A percentile compares a stretch with the other conserved stretches of the same genome.
Conservation (phyloP, 2,888 invertebrate species). For the Ichneumon xanthorius region DNA sequence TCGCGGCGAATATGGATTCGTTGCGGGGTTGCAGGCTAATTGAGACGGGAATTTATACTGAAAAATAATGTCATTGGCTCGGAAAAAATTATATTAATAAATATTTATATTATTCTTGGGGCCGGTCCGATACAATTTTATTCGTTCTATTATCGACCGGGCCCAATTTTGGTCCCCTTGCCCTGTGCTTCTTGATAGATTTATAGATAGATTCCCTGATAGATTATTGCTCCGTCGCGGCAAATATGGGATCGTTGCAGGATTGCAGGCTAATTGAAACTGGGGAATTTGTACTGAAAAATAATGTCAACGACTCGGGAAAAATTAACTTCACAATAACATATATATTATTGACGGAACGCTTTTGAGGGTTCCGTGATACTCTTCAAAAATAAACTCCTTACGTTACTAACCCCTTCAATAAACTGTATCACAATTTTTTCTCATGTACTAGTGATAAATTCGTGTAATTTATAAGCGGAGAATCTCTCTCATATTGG, state of each 20-base stretch:
- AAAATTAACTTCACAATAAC: neutral
- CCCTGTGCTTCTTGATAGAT: conserved; percentile 54
- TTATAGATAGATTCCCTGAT: too few species aligned
- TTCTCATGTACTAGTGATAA: too few species aligned
- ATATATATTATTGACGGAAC: too few species aligned
- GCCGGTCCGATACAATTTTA: too few species aligned
- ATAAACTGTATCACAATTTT: too few species aligned
- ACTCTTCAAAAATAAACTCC: too few species aligned
- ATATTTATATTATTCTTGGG: too few species aligned
- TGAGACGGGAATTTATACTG: neutral
- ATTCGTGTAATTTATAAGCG: too few species aligned
- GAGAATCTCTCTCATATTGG: too few species aligned
- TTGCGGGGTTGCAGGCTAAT: conserved; percentile 19
- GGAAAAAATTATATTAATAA: too few species aligned
- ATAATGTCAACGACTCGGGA: neutral
- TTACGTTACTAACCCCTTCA: too few species aligned
- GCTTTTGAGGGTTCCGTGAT: too few species aligned
- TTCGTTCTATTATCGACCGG: conserved; percentile 65
- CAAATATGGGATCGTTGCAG: conserved; percentile 19
- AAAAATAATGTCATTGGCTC: neutral
- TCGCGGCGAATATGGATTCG: neutral
- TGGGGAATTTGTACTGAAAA: neutral
- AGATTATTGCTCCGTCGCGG: conserved; percentile 63
- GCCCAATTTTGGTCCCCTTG: neutral
- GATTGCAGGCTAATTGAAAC: conserved; percentile 3